Conservation (phyloP, 2,888 invertebrate genomes). For the Ochlodes sylvanus region DNA sequence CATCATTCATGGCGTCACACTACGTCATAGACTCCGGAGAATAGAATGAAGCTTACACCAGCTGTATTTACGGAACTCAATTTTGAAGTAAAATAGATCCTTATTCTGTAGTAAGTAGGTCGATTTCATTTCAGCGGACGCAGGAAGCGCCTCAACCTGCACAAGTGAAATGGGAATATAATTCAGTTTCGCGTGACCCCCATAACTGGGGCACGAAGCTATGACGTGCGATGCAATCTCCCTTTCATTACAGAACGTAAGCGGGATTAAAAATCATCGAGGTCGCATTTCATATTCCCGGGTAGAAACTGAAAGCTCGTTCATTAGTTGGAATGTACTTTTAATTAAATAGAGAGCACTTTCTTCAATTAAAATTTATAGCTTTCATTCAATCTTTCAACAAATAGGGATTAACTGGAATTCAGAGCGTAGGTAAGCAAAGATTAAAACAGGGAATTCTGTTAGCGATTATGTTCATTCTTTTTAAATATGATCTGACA, state of each 20-base stretch:
- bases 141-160: slow-evolving; percentile 20
- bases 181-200: slow-evolving; percentile 44
- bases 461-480: neutral
- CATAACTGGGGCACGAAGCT: slow-evolving; percentile 45
- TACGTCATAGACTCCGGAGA: slow-evolving; percentile 17
- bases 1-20: slow-evolving; percentile 28
- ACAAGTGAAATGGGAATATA: slow-evolving; percentile 46
- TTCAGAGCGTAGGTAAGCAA: too few relatives aligned
- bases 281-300: slow-evolving; percentile 33
- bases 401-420: neutral
- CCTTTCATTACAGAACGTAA: slow-evolving; percentile 51
- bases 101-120: slow-evolving; percentile 3
- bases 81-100: slow-evolving; percentile 6
- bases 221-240: slow-evolving; percentile 60
- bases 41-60: slow-evolving; percentile 27
- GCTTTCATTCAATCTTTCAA: neutral
- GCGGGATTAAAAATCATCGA: slow-evolving; percentile 60
- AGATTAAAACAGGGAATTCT: neutral
- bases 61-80: slow-evolving; percentile 3
- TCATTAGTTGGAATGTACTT: neutral
- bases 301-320: slow-evolving; percentile 4
- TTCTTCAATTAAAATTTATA: neutral
- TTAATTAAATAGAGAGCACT: slow-evolving; percentile 5
- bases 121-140: slow-evolving; percentile 14
- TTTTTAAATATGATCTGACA: too few relatives aligned